These are phyloP conservation scores for Hemibagrus guttatus DNA, from an alignment of 2,797 vertebrate genomes.

Conservation along the genomic window DNA sequence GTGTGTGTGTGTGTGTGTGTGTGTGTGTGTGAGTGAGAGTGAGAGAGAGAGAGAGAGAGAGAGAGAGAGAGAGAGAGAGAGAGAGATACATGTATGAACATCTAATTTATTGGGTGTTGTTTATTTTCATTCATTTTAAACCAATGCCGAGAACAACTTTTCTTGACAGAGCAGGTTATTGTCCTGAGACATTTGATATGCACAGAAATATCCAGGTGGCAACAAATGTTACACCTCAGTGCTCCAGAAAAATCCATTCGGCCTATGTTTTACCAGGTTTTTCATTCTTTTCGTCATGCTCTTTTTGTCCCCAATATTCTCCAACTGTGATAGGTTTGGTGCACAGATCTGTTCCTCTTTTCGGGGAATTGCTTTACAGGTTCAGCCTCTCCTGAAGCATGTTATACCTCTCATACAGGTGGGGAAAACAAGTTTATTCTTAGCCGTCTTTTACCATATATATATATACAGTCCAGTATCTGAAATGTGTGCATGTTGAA, in stretches of 20 bases:
- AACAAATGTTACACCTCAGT: slow-evolving; percentile 69
- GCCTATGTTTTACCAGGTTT: slow-evolving; percentile 62
- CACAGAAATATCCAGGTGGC: slow-evolving; percentile 70
- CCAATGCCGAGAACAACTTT: slow-evolving; percentile 70
- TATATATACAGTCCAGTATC: too few relatives aligned
- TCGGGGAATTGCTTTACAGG: neutral
- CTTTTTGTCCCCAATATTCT: slow-evolving; percentile 3
- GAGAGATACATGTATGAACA: slow-evolving; percentile 12
- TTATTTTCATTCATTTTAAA: slow-evolving; percentile 69
- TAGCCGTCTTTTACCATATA: neutral
- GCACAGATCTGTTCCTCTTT: slow-evolving; percentile 10
- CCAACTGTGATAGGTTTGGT: neutral
- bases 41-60: too few relatives aligned
- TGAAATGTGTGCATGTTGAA: neutral
- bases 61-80: too few relatives aligned
- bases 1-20: slow-evolving; percentile 23
- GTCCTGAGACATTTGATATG: slow-evolving; percentile 69
- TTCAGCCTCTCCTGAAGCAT: neutral
- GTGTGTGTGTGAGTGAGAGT: too few relatives aligned
- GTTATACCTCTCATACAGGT: neutral
- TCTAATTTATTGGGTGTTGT: slow-evolving; percentile 34
- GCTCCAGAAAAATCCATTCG: slow-evolving; percentile 60
- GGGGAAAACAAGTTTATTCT: neutral
- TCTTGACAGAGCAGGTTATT: slow-evolving; percentile 68
- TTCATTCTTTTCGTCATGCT: slow-evolving; percentile 29